Evolutionary conservation across 1,140 invertebrate genomes (phyloP), one percentile per base, ranked within the genome.

Genomic region (Streblospio benedicti): DNA sequence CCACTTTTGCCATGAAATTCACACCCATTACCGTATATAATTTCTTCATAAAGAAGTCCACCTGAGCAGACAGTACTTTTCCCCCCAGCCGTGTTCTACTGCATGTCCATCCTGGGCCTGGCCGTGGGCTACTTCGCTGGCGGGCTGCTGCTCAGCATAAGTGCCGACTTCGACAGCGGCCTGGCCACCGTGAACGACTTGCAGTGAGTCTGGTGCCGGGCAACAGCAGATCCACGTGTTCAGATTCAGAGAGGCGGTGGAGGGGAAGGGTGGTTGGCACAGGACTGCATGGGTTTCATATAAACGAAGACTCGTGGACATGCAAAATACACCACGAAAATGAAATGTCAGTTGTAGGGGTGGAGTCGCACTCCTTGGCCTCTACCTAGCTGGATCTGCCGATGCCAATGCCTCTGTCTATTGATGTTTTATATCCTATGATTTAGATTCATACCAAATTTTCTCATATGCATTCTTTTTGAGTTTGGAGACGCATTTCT

Each of bases 51-150:
- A 49, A 4, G 2, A 1, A 27, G 33, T 4, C n/a, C n/a, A n/a
- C n/a, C n/a, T n/a, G n/a, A n/a, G n/a, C n/a, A 53, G 2, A 16
- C 31, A 25, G 2, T 54, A 50, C 47, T 66, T 65, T 65, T 72
- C 66, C 50, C 81, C 81, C 41, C 71, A 88, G 87, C 86, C 63
- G 89, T 87, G 72, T 91, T 90, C 85, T 93, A 92, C 76, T 89
- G 89, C 70, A 91, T 93, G 86, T 89, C 90, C 16, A 90, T 91
- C 0, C 88, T 96, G 77, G 92, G 92, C 31, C 92, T 91, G 6
- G 92, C 93, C 4, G 80, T 93, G 2, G 92, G 92, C 45, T 96
- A 93, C 73, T 77, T 94, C 45, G 81, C 91, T 14, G 91, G 91
- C 59, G 76, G 76, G 16, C 90, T 91, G 79, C 80, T 96, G 41